Conservation (phyloP, 2,888 invertebrate genomes). For the Loripinus fragilis region DNA sequence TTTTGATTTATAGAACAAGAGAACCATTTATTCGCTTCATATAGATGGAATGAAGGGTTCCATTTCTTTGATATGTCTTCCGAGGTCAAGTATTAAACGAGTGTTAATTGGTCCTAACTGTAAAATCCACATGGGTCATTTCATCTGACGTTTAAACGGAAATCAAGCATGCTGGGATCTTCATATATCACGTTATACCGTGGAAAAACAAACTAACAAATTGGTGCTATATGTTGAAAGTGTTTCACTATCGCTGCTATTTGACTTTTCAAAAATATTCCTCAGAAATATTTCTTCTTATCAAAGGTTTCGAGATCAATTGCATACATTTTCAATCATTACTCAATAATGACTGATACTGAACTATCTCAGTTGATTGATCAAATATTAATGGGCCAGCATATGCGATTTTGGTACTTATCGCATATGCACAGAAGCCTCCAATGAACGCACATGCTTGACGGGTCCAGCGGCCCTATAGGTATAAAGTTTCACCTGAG, state of each 20-base stretch:
- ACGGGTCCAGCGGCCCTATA: too few relatives aligned
- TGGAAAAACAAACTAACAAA: conserved; percentile 11
- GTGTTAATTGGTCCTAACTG: conserved; percentile 15
- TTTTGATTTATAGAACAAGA: conserved; percentile 1
- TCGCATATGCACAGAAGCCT: too few relatives aligned
- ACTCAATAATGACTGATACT: too few relatives aligned
- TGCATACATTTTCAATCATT: too few relatives aligned
- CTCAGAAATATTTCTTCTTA: background rate
- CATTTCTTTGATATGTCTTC: conserved; percentile 1
- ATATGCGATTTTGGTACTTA: too few relatives aligned
- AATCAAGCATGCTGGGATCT: conserved; percentile 3
- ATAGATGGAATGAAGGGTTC: background rate
- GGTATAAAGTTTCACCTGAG: too few relatives aligned
- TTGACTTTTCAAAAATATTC: background rate
- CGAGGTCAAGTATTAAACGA: conserved; percentile 3
- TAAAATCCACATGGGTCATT: conserved; percentile 16
- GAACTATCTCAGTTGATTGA: too few relatives aligned
- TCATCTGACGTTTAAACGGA: conserved; percentile 13
- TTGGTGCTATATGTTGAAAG: background rate
- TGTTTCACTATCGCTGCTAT: background rate
- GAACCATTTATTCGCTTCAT: background rate
- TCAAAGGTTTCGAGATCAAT: background rate
- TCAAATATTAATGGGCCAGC: too few relatives aligned
- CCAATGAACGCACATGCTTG: too few relatives aligned
- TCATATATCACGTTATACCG: conserved; percentile 5